Conservation (phyloP, 2,113 vertebrate genomes). For the Setophaga coronata region DNA sequence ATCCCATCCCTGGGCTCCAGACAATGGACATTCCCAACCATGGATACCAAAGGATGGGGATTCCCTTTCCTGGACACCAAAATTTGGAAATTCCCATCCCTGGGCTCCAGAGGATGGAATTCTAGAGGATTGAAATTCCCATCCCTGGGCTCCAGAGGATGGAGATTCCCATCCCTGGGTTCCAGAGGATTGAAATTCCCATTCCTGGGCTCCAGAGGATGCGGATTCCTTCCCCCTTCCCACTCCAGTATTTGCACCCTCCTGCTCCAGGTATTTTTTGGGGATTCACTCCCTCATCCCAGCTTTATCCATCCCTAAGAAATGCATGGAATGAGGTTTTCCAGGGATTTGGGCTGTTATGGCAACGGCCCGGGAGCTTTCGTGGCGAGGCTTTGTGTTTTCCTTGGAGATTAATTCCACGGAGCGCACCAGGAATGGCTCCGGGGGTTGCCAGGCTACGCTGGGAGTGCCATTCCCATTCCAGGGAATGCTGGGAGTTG, state of each 20-base stretch:
- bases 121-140: neutral
- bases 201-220: neutral
- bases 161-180: neutral
- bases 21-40: neutral
- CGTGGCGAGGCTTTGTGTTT: neutral
- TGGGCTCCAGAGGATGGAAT: fast-evolving
- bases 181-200: neutral
- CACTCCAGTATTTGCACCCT: fast-evolving
- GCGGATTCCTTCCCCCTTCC: fast-evolving
- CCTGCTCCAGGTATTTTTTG: neutral
- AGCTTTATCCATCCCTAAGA: neutral
- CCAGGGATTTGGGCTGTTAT: conserved; percentile 18
- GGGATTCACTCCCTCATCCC: neutral
- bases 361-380: neutral
- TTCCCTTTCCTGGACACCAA: neutral
- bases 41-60: fast-evolving
- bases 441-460: neutral
- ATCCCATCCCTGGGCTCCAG: too few relatives aligned
- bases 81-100: neutral
- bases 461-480: fast-evolving
- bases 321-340: neutral
- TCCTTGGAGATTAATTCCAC: neutral
- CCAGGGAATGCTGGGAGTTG: neutral
- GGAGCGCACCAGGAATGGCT: neutral
- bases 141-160: neutral